Base-by-base conservation (phyloP, 2,113 vertebrate species). In the Plotosus lineatus region DNA sequence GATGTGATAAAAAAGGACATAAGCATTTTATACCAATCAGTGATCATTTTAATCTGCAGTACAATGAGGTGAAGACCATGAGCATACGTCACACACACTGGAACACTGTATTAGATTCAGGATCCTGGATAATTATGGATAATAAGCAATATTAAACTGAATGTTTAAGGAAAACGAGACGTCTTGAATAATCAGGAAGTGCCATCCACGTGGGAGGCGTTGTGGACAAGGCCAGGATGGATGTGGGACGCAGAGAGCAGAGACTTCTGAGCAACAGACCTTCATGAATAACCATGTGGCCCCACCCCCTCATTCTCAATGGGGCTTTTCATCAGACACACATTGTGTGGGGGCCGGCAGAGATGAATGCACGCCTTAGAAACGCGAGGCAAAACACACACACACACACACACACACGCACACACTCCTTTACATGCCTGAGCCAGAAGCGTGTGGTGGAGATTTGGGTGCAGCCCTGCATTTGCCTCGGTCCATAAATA, bases 231-330 rank as follows among this genome's bases (percentile, higher is more conserved):
- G 31, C 68, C 12, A 56, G 3, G 38, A 12, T 73, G 55, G 53
- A 72, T 78, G 75, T 56, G 61, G 28, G 58, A 33, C 23, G 28
- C 21, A 48, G 60, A 42, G 66, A 69, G 48, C 33, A 26, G 61
- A 31, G 28, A 33, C 50, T 60, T 7, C 38, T 66, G 53, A 40
- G 31, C 71, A 40, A 40, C 79, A 74, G 66, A 83, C 75, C 66
- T 76, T 73, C 63, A 72, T 88, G 82, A 84, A 84, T 82, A 85
- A 75, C 48, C 55, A 80, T 80, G 78, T 51, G 31, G 38, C 17
- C 44, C 31, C 68, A 69, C 66, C 81, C 65, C 51, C 86, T 58
- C 31, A 36, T 31, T 56, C 69, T 61, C 40, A 80, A 73, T 42
- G 50, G 78, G 69, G 72, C 65, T 75, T 40, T 79, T 76, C 82